Evolutionary conservation across 2,888 invertebrate species (phyloP).

Genomic region (Dasysyrphus tricinctus): DNA sequence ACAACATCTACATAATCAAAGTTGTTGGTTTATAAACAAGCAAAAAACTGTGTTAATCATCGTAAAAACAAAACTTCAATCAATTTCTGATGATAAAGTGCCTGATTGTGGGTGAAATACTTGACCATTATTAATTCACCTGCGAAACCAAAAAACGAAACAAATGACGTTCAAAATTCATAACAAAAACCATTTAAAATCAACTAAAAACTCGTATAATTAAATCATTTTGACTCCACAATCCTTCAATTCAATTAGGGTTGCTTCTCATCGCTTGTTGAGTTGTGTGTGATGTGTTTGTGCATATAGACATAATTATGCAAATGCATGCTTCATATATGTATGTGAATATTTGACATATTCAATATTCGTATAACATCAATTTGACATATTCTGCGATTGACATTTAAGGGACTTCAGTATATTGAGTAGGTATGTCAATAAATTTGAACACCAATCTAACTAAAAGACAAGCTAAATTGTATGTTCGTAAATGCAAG

Average conservation of each 20-base stretch:
- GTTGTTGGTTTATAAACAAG: too few relatives aligned
- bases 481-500: neutral
- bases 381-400: constrained; percentile 41
- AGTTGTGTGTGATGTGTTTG: neutral
- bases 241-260: constrained; percentile 47
- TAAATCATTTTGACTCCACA: constrained; percentile 25
- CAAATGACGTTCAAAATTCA: neutral
- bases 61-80: too few relatives aligned
- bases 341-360: constrained; percentile 33
- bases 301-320: neutral
- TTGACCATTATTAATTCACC: neutral
- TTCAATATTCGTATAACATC: constrained; percentile 45
- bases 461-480: neutral
- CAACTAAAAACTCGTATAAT: constrained; percentile 9
- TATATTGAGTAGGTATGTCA: constrained; percentile 12
- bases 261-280: constrained; percentile 32
- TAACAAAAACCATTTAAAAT: neutral
- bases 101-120: neutral
- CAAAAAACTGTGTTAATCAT: too few relatives aligned
- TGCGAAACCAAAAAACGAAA: neutral
- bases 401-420: constrained; percentile 36
- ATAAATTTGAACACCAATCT: constrained; percentile 4
- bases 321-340: too few relatives aligned
- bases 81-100: too few relatives aligned
- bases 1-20: too few relatives aligned